Conservation (phyloP, 1,140 invertebrate genomes). For the Pemphigus obesinymphae region DNA sequence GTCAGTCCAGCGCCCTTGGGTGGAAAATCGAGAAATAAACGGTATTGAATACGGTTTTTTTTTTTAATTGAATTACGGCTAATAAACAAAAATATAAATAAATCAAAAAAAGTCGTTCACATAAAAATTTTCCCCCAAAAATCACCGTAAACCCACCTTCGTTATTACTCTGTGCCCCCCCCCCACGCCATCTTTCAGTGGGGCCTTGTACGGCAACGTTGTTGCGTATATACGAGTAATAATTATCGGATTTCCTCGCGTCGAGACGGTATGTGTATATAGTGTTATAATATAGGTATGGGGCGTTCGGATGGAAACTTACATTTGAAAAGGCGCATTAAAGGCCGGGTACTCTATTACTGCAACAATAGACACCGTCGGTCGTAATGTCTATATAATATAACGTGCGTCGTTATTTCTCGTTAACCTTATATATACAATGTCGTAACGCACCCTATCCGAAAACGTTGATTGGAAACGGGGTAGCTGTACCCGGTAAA, state of each 20-base stretch:
- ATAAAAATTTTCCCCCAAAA: no score
- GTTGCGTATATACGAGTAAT: not conserved
- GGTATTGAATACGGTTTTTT: no score
- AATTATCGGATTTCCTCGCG: conserved; percentile 7
- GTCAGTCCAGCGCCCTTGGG: no score
- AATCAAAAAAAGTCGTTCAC: no score
- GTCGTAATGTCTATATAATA: not conserved
- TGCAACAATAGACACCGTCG: conserved; percentile 9
- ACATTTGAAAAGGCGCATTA: conserved; percentile 4
- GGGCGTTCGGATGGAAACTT: not conserved
- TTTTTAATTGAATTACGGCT: no score
- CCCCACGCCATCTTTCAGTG: no score
- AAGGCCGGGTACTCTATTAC: conserved; percentile 4
- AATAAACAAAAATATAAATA: no score
- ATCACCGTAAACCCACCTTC: no score
- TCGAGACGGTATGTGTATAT: no score
- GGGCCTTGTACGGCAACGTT: no score
- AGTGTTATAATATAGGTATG: not conserved
- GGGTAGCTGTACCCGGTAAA: not conserved
- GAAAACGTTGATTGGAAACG: conserved; percentile 34
- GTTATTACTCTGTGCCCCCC: no score
- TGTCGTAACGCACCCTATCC: not conserved
- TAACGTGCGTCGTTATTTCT: conserved; percentile 34
- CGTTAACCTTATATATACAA: not conserved
- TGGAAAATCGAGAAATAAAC: no score